Conservation (phyloP, 1,140 invertebrate species). For the Danaus plexippus region DNA sequence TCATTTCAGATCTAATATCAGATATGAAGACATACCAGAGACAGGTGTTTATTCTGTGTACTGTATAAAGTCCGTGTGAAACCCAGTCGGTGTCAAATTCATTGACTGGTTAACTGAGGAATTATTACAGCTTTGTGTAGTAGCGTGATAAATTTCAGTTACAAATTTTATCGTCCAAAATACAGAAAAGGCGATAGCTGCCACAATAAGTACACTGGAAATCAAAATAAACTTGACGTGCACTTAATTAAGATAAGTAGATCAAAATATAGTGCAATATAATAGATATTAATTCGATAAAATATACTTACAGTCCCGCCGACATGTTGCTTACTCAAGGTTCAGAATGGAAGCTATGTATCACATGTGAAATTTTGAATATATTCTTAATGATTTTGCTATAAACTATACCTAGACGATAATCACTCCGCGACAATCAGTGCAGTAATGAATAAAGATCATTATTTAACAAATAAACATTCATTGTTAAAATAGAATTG, state of each 20-base stretch:
- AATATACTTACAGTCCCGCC: conserved; percentile 5
- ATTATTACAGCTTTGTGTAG: conserved; percentile 9
- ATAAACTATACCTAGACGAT: too few relatives aligned
- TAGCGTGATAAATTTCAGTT: conserved; percentile 21
- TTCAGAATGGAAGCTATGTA: not conserved
- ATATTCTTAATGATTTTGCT: too few relatives aligned
- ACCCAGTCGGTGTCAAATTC: conserved; percentile 3
- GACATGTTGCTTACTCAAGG: not conserved
- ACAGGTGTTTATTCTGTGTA: not conserved
- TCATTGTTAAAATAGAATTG: too few relatives aligned
- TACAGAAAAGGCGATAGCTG: conserved; percentile 36
- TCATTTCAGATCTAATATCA: conserved; percentile 14
- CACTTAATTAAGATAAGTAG: too few relatives aligned
- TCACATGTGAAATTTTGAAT: too few relatives aligned
- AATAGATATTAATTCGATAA: not conserved
- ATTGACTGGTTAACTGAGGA: conserved; percentile 2
- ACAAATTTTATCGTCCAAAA: conserved; percentile 48
- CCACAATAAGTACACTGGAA: conserved; percentile 36
- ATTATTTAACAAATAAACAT: too few relatives aligned
- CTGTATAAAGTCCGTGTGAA: not conserved
- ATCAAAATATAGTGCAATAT: too few relatives aligned
- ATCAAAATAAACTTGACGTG: conserved; percentile 3
- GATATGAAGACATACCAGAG: conserved; percentile 20
- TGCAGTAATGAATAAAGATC: too few relatives aligned
- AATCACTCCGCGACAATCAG: too few relatives aligned